Conservation (phyloP, 2,888 invertebrate species). For the Liodrosophila aerea region DNA sequence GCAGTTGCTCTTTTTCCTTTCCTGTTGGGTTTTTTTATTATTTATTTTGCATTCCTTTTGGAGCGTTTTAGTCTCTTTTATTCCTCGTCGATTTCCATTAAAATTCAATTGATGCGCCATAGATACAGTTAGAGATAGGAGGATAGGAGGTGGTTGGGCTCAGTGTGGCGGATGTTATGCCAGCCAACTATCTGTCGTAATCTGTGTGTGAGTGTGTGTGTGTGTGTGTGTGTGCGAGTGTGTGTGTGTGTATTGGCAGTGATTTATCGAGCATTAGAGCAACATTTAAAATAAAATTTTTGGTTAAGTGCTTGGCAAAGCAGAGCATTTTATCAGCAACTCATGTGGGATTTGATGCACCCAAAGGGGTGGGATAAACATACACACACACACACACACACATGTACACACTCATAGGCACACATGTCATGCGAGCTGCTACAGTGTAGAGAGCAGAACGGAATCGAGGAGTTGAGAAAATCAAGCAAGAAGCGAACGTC, state of each 20-base stretch:
- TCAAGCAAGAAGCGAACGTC: constrained; percentile 21
- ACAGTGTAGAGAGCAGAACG: constrained; percentile 30
- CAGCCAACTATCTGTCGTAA: constrained; percentile 64
- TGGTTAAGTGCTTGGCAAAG: constrained; percentile 79
- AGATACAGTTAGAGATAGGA: constrained; percentile 33
- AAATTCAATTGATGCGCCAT: constrained; percentile 75
- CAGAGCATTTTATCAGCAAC: constrained; percentile 70
- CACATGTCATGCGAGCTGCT: constrained; percentile 31
- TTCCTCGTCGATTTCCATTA: constrained; percentile 79
- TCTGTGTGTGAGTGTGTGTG: constrained; percentile 9
- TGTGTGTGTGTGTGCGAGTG: constrained; percentile 18
- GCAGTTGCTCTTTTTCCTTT: constrained; percentile 18
- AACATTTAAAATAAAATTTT: constrained; percentile 75
- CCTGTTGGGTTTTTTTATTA: constrained; percentile 10
- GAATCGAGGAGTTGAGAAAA: constrained; percentile 31
- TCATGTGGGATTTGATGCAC: constrained; percentile 66
- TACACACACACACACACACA: constrained; percentile 9
- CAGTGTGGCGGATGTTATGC: constrained; percentile 52
- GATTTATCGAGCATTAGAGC: constrained; percentile 75
- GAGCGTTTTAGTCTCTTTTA: constrained; percentile 76
- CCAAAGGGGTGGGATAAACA: constrained; percentile 16
- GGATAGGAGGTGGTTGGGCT: constrained; percentile 14
- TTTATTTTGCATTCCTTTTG: constrained; percentile 54
- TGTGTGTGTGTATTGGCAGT: constrained; percentile 39
- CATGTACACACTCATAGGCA: constrained; percentile 4